A percentile compares a stretch with the other conserved stretches of the same genome.
phyloP scores from a whole-genome alignment of 2,797 vertebrate genomes.

The Cuniculus paca region DNA sequence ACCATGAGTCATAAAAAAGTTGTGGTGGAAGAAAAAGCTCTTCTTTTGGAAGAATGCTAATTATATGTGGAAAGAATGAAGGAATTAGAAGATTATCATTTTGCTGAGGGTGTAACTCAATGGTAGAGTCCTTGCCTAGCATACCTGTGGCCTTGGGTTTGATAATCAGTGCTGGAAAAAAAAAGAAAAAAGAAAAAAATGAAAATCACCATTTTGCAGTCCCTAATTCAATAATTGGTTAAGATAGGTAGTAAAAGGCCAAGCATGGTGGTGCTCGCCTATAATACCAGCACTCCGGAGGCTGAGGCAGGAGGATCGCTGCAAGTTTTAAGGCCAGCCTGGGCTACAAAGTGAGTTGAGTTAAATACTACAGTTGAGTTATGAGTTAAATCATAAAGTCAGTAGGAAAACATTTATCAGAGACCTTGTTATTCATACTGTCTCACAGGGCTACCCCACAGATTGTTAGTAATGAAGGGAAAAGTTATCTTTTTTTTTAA shows the following conservation, averaged over 20 bases:
- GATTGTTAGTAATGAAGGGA: neutral
- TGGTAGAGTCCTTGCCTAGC: neutral
- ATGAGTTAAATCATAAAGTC: neutral
- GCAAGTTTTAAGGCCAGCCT: too few relatives aligned
- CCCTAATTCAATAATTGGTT: neutral
- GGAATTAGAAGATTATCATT: neutral
- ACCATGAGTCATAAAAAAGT: neutral
- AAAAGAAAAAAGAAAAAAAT: neutral
- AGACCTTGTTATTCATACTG: neutral
- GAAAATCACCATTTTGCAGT: neutral
- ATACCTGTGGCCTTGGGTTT: neutral
- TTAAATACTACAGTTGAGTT: too few relatives aligned
- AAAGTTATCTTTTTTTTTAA: neutral
- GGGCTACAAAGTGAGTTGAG: too few relatives aligned
- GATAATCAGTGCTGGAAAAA: neutral
- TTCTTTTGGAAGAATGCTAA: slow-evolving; percentile 1
- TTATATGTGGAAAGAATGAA: neutral
- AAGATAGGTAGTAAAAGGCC: neutral
- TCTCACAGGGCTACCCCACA: neutral
- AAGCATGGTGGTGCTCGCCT: too few relatives aligned
- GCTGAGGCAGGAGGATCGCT: too few relatives aligned
- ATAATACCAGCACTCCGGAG: too few relatives aligned
- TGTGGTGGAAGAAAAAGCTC: neutral
- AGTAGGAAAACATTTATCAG: neutral
- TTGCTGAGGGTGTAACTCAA: neutral